Conservation (phyloP, 2,113 vertebrate genomes). For the Sinocyclocheilus anophthalmus region DNA sequence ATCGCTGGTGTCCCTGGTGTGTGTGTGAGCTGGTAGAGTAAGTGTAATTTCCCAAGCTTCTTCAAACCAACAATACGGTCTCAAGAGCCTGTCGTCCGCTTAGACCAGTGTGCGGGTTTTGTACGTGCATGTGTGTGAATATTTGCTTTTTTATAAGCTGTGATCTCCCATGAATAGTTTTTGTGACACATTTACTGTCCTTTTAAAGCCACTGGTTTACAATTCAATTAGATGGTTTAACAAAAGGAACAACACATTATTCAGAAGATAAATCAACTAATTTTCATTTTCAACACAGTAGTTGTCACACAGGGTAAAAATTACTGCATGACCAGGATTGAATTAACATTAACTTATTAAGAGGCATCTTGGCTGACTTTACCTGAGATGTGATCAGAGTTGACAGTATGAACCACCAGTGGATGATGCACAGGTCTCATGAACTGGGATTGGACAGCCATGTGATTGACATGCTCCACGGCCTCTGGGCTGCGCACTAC, state of each 20-base stretch:
- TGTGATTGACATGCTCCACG: slow-evolving; percentile 82
- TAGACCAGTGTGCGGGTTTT: not conserved
- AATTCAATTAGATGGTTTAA: not conserved
- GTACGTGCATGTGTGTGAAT: not conserved
- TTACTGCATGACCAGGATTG: not conserved
- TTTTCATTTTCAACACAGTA: not conserved
- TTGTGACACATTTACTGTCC: not conserved
- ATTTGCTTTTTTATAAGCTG: not conserved
- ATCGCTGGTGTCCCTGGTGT: slow-evolving; percentile 43
- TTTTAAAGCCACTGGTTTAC: not conserved
- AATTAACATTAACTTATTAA: not conserved
- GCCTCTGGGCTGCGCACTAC: slow-evolving; percentile 82
- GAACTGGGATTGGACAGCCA: slow-evolving; percentile 85
- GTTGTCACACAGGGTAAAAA: not conserved
- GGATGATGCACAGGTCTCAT: slow-evolving; percentile 86
- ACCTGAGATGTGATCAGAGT: slow-evolving; percentile 81
- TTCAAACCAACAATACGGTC: slow-evolving; percentile 42
- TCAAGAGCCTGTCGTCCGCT: slow-evolving; percentile 1
- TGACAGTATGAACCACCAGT: slow-evolving; percentile 68
- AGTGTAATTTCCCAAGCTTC: slow-evolving; percentile 46
- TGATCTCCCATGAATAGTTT: not conserved
- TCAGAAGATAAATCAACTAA: not conserved
- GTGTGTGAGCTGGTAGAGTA: slow-evolving; percentile 42
- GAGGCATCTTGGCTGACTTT: slow-evolving; percentile 13
- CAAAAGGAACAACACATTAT: slow-evolving; percentile 12